Evolutionary conservation across 2,113 vertebrate species (phyloP).

Genomic region (Stercorarius parasiticus): DNA sequence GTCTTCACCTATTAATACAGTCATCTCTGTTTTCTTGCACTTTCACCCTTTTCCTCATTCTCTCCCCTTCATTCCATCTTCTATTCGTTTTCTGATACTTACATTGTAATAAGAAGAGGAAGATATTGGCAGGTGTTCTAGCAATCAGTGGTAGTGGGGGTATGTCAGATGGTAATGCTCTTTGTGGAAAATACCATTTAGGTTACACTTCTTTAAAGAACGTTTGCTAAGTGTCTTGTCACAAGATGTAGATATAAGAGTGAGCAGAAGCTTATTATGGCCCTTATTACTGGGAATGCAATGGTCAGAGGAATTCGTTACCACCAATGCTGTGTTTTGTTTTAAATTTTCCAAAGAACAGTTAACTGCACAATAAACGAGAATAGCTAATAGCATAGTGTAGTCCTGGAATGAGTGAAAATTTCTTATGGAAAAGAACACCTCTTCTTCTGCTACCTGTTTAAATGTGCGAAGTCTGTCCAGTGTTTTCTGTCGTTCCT

Average conservation of each 20-base stretch:
- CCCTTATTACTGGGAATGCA: neutral
- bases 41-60: neutral
- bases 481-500: slow-evolving; percentile 92
- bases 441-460: slow-evolving; percentile 78
- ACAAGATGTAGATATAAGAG: neutral
- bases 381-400: neutral
- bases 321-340: neutral
- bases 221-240: neutral
- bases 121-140: neutral
- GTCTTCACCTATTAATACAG: neutral
- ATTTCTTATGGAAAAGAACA: neutral
- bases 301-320: neutral
- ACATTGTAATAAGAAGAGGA: neutral
- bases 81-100: neutral
- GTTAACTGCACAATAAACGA: neutral
- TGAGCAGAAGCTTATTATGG: neutral
- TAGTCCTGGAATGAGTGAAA: neutral
- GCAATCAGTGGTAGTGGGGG: neutral
- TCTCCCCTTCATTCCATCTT: neutral
- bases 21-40: neutral
- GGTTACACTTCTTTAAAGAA: neutral
- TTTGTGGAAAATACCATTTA: neutral
- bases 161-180: neutral
- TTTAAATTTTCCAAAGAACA: neutral
- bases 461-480: slow-evolving; percentile 93